phyloP scores from a whole-genome alignment of 2,797 vertebrate species.

The Takifugu rubripes region DNA sequence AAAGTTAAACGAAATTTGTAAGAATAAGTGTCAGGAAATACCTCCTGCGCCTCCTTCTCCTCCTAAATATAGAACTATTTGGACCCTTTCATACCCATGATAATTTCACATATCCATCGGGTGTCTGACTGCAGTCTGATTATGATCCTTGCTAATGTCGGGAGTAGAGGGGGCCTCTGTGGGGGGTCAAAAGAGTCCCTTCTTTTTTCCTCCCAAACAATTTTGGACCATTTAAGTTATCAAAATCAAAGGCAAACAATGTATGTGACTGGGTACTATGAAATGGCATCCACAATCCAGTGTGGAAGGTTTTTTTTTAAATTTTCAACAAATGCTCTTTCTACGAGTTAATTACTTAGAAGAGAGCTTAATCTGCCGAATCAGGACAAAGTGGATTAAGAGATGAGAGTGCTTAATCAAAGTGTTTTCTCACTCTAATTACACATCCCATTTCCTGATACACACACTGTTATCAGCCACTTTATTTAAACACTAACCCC shows the following conservation, averaged over 20 bases:
- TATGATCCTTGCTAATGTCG: too few relatives aligned
- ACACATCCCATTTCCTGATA: conserved; percentile 70
- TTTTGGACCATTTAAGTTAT: not conserved
- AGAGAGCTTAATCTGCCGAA: conserved; percentile 74
- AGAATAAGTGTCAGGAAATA: not conserved
- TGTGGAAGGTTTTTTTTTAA: conserved; percentile 40
- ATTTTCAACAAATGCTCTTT: conserved; percentile 59
- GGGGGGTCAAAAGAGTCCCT: not conserved
- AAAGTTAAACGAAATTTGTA: not conserved
- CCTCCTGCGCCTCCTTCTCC: not conserved
- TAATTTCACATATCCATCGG: too few relatives aligned
- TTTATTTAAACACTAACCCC: conserved; percentile 46
- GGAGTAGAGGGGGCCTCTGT: too few relatives aligned
- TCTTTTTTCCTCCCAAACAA: conserved; percentile 1
- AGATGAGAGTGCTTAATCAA: conserved; percentile 77
- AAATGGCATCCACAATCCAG: conserved; percentile 15
- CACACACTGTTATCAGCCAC: conserved; percentile 56
- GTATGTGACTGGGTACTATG: not conserved
- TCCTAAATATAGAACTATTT: conserved; percentile 4
- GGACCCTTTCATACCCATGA: too few relatives aligned
- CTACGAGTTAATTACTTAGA: conserved; percentile 67
- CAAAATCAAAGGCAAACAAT: conserved; percentile 18
- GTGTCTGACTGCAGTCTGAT: too few relatives aligned
- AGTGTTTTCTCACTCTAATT: conserved; percentile 71
- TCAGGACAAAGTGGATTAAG: conserved; percentile 78